Conservation (phyloP, 2,888 invertebrate genomes). For the Bruchidius siliquastri region DNA sequence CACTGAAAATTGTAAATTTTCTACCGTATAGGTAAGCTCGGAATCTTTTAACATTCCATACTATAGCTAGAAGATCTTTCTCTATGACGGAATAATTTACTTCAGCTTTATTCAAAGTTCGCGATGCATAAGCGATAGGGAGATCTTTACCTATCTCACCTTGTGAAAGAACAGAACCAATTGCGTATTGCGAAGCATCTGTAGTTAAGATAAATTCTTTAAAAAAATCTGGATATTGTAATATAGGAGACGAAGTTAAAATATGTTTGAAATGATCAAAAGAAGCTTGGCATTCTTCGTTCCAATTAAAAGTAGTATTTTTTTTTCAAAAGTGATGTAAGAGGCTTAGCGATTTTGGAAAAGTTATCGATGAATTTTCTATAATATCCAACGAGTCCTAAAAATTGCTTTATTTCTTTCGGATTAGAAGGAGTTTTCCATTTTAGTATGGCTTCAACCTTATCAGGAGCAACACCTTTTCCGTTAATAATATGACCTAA, state of each 20-base stretch:
- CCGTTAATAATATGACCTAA: constrained; percentile 32
- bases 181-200: constrained; percentile 35
- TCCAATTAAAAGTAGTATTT: constrained; percentile 13
- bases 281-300: constrained; percentile 15
- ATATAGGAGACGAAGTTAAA: constrained; percentile 16
- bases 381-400: constrained; percentile 23
- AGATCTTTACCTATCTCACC: constrained; percentile 27
- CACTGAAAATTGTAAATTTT: constrained; percentile 36
- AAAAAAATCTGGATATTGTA: constrained; percentile 32
- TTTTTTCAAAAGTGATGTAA: constrained; percentile 20
- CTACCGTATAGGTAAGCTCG: constrained; percentile 39
- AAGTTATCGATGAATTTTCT: constrained; percentile 19
- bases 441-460: neutral
- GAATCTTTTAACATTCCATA: constrained; percentile 38
- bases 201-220: constrained; percentile 34
- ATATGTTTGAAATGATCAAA: constrained; percentile 23
- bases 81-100: constrained; percentile 39
- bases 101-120: constrained; percentile 36
- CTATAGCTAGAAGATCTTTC: constrained; percentile 38
- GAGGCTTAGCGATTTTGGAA: constrained; percentile 17
- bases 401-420: constrained; percentile 22
- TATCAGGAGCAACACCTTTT: constrained; percentile 35
- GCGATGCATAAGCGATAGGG: constrained; percentile 37
- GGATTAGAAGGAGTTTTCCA: neutral
- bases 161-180: constrained; percentile 27